Percentiles rank a stretch among this genome's conserved stretches.
phyloP scores from a whole-genome alignment of 30 jellyfish, hydroid and myxozoan species.

The Hydractinia echinata region DNA sequence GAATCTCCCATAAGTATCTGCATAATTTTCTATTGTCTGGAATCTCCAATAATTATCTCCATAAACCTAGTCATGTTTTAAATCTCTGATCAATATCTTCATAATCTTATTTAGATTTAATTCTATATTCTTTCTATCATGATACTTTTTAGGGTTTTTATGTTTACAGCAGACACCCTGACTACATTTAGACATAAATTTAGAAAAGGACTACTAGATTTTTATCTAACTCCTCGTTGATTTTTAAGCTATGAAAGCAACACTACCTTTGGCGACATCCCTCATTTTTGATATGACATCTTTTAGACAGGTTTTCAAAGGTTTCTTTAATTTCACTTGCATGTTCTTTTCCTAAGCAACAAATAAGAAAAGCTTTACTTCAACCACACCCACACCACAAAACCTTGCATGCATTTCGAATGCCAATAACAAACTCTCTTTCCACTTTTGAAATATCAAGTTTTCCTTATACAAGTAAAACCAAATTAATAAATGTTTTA shows the following conservation, averaged over 20 bases:
- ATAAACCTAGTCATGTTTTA: too few relatives aligned
- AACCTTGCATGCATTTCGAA: neutral
- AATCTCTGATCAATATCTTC: too few relatives aligned
- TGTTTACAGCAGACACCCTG: too few relatives aligned
- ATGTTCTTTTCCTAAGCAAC: neutral
- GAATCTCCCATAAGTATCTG: too few relatives aligned
- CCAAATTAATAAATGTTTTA: neutral
- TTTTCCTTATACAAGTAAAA: neutral
- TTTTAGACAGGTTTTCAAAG: slow-evolving; percentile 4
- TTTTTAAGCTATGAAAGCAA: neutral
- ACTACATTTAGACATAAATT: too few relatives aligned
- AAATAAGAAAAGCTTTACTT: neutral
- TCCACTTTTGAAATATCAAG: neutral
- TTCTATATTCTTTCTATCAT: too few relatives aligned
- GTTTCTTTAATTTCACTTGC: neutral
- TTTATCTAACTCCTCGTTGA: too few relatives aligned
- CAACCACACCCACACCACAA: neutral
- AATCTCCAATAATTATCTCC: too few relatives aligned
- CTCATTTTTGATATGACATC: slow-evolving; percentile 1
- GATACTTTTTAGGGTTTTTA: too few relatives aligned
- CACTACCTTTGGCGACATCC: slow-evolving; percentile 1
- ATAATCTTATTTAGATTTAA: too few relatives aligned
- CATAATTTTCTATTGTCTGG: too few relatives aligned
- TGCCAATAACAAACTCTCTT: neutral
- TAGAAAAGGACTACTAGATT: too few relatives aligned